These are phyloP conservation scores for Xanthorhoe spadicearia DNA, from an alignment of 2,888 invertebrate species.

Conservation along the genomic window DNA sequence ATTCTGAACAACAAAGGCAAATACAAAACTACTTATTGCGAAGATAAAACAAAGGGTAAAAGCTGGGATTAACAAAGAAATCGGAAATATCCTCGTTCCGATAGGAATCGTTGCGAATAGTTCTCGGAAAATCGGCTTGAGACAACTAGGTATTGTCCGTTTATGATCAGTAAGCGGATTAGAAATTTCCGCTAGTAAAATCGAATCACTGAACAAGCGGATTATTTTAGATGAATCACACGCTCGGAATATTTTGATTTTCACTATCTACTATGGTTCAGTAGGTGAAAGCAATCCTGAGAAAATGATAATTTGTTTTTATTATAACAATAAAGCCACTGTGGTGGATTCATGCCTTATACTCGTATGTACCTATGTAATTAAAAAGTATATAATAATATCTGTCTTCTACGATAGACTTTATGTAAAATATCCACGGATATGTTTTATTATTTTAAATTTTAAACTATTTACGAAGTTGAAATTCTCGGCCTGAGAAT, in stretches of 20 bases:
- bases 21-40: conserved; percentile 46
- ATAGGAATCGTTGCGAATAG: conserved; percentile 41
- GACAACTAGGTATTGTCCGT: conserved; percentile 27
- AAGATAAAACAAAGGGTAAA: conserved; percentile 45
- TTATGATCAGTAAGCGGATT: conserved; percentile 19
- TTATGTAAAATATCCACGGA: too few relatives aligned
- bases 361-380: too few relatives aligned
- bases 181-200: background rate
- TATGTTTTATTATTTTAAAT: too few relatives aligned
- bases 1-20: conserved; percentile 38
- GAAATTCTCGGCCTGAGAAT: too few relatives aligned
- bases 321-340: too few relatives aligned
- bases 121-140: conserved; percentile 39
- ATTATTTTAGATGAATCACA: too few relatives aligned
- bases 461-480: too few relatives aligned
- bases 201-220: background rate
- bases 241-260: background rate
- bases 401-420: too few relatives aligned
- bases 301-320: too few relatives aligned
- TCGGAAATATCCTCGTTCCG: conserved; percentile 44
- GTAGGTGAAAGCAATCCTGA: too few relatives aligned
- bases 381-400: too few relatives aligned
- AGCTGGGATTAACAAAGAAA: conserved; percentile 44
- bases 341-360: too few relatives aligned
- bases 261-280: background rate